phyloP scores from a whole-genome alignment of 2,888 invertebrate genomes.

The Corythucha ciliata region DNA sequence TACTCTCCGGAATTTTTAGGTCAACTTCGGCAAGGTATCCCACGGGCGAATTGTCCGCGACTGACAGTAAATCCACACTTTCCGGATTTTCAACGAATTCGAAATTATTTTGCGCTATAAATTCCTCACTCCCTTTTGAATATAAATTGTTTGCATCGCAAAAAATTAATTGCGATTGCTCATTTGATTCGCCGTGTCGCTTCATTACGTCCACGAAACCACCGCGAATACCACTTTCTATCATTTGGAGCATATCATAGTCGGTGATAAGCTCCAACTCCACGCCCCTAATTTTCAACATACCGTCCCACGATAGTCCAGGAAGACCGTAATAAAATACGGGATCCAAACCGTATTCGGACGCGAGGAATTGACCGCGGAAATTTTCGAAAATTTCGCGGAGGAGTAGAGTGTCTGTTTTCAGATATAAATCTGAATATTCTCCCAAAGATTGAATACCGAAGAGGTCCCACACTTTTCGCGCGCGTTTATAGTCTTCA shows the following conservation, averaged over 20 bases:
- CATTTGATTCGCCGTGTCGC: background rate
- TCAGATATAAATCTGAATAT: too few relatives aligned
- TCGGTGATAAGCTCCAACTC: constrained; percentile 32
- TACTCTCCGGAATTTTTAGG: background rate
- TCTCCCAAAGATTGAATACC: too few relatives aligned
- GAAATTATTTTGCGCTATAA: too few relatives aligned
- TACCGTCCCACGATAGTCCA: constrained; percentile 36
- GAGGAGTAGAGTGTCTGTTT: too few relatives aligned
- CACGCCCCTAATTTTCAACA: constrained; percentile 35
- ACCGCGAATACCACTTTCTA: constrained; percentile 10
- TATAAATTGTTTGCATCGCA: background rate
- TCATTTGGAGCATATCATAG: constrained; percentile 5
- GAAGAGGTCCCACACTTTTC: too few relatives aligned
- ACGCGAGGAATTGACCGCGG: too few relatives aligned
- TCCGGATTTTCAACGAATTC: background rate
- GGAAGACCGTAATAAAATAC: constrained; percentile 37
- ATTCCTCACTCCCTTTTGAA: background rate
- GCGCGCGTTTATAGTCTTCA: too few relatives aligned
- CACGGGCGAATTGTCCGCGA: too few relatives aligned
- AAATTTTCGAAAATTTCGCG: too few relatives aligned
- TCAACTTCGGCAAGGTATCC: background rate
- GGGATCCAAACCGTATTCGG: constrained; percentile 35
- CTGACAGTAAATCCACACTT: background rate
- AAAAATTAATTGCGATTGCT: background rate
- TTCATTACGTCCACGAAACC: background rate